These are phyloP conservation scores for Arge pagana DNA, from an alignment of 2,888 invertebrate genomes.

Conservation along the genomic window DNA sequence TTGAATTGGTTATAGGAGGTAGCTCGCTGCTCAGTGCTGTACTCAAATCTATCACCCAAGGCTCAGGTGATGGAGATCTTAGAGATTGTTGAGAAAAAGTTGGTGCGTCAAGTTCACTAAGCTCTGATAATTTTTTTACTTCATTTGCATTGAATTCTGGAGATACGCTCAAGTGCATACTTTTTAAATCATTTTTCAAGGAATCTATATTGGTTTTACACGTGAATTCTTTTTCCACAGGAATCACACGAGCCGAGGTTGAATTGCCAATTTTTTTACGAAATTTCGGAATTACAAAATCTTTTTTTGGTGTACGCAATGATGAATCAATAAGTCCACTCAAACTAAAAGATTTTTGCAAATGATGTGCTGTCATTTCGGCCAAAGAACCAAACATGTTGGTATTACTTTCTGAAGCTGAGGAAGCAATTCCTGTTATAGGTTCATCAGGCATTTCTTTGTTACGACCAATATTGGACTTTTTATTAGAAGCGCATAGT, in stretches of 20 bases:
- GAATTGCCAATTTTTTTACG: slow-evolving; percentile 3
- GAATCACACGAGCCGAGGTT: neutral
- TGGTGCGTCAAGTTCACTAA: too few relatives aligned
- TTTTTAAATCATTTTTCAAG: too few relatives aligned
- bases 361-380: slow-evolving; percentile 49
- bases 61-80: slow-evolving; percentile 30
- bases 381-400: slow-evolving; percentile 42
- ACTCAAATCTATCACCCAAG: slow-evolving; percentile 57
- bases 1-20: neutral
- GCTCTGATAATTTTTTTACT: slow-evolving; percentile 3
- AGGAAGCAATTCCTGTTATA: neutral
- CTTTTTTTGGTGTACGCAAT: slow-evolving; percentile 21
- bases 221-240: slow-evolving; percentile 6
- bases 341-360: slow-evolving; percentile 38
- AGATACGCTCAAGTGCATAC: too few relatives aligned
- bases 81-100: too few relatives aligned
- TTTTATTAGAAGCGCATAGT: too few relatives aligned
- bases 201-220: too few relatives aligned
- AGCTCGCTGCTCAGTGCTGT: slow-evolving; percentile 49
- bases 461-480: too few relatives aligned
- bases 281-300: slow-evolving; percentile 43
- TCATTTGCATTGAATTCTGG: too few relatives aligned
- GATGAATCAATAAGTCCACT: slow-evolving; percentile 6
- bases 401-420: slow-evolving; percentile 4
- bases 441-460: too few relatives aligned